These are phyloP conservation scores for Sweltsa coloradensis DNA, from an alignment of 1,140 invertebrate species.

Conservation along the genomic window DNA sequence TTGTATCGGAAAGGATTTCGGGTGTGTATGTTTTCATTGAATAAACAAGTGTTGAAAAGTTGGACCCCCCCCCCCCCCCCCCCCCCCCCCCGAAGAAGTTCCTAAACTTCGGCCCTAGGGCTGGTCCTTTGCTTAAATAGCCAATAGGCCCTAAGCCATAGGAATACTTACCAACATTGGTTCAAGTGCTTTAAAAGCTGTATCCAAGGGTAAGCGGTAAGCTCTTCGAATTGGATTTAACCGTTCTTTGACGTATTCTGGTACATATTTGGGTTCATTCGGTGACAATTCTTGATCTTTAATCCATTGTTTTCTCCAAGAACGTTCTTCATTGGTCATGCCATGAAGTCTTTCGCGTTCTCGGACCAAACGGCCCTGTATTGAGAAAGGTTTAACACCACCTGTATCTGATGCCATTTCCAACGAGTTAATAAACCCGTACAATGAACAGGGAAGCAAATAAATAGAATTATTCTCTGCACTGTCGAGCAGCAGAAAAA, in stretches of 20 bases:
- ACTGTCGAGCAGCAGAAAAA: too few species aligned
- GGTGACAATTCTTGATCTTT: conserved; percentile 64
- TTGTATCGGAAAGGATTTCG: too few species aligned
- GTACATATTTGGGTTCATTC: conserved; percentile 54
- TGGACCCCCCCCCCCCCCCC: too few species aligned
- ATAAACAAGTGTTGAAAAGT: too few species aligned
- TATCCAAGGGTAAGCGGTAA: conserved; percentile 57
- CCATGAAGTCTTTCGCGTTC: conserved; percentile 67
- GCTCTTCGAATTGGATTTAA: conserved; percentile 66
- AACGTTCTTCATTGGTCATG: conserved; percentile 72
- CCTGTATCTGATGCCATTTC: conserved; percentile 30
- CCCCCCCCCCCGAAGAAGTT: too few species aligned
- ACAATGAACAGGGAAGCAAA: too few species aligned
- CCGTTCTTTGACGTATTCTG: conserved; percentile 49
- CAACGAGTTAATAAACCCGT: too few species aligned
- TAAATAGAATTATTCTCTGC: too few species aligned
- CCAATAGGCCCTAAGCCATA: too few species aligned
- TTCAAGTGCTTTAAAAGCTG: conserved; percentile 34
- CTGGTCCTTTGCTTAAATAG: too few species aligned
- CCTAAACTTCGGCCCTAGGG: too few species aligned
- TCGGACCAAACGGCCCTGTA: conserved; percentile 53
- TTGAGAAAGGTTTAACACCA: conserved; percentile 54
- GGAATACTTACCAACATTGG: conserved; percentile 43
- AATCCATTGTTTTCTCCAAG: conserved; percentile 68
- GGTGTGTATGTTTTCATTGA: too few species aligned